Evolutionary conservation across 2,113 vertebrate genomes (phyloP), one percentile per base, ranked within the genome.

Genomic region (Typhlomys cinereus): DNA sequence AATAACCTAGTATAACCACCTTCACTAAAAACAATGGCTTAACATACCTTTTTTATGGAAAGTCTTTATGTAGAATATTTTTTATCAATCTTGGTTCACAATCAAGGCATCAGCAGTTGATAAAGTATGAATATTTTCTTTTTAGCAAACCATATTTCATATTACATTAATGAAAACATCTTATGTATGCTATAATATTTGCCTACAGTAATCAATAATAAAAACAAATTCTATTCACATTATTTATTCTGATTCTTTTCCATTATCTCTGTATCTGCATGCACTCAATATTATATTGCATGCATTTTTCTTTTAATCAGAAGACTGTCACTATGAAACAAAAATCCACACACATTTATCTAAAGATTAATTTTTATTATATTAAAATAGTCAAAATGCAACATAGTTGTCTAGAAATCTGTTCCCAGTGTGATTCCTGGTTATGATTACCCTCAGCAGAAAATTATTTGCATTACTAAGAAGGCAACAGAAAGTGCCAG

Each of bases 201-300:
- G 90, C 62, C 27, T 59, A 85, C 88, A 74, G 0, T 46, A 86
- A 88, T 88, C 70, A 78, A 41, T 46, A 81, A 88, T 81, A 61
- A 54, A 15, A 89, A 70, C 62, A 94, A 78, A 41, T 73, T 52
- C 54, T 31, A 78, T 34, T 54, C 31, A 59, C 34, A 14, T 1
- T 89, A 52, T 83, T 94, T 59, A 61, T 92, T 10, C 90, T 92
- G 41, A 74, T 9, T 0, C 8, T 78, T n/a, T 64, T 82, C 87
- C 74, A 2, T 66, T 64, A 70, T 52, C 17, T 93, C 88, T 85
- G 54, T 2, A 69, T 82, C 54, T 62, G 2, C 41, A 36, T 48
- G 18, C 15, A 71, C 21, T 74, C 79, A 75, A 75, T 20, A 23
- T 44, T 83, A 93, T 83, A 93, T 70, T 44, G 1, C 21, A 69